Base-by-base conservation (phyloP, 2,888 invertebrate species). In the Tromatobia lineatoria region DNA sequence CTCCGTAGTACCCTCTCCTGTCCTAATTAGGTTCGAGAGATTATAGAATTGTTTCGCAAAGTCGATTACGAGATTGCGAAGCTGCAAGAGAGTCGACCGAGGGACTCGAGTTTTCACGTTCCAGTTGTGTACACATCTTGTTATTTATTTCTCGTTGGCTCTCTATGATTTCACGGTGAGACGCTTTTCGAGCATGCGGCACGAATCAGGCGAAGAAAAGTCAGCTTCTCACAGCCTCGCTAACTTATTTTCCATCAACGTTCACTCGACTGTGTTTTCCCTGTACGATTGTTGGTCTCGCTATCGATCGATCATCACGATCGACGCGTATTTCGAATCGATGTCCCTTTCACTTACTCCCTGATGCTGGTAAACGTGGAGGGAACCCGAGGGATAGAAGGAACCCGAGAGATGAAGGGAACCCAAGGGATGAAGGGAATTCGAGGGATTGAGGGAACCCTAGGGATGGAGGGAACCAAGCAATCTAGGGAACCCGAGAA, bases 41-140 rank as follows among this genome's bases (percentile, higher is more conserved):
- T 93, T 92, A 93, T 92, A 91, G 91, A 93, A 93, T 93, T 93
- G 92, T 92, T 91, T 88, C 89, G 89, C 85, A 91, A 92, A 93
- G 91, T 93, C 90, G 90, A 93, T 93, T 93, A 93, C 88, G 88
- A 89, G 89, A 91, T 90, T 88, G 89, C 87, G 83, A 87, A 76
- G 85, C 86, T 75, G 54, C 52, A 52, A 42, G 50, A 47, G 47
- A 52, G 10, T 61, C 47, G 38, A 15, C 6, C 2, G 38, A 13
- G 15, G 23, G 4, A 15, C 38, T 38, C 11, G 70, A 75, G 42
- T 59, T 61, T 78, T 29, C 61, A 6, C 69, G 23, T 20, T n/a
- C 42, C 54, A 75, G 7, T 29, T 50, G 59, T 52, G 34, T 57
- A 69, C 18, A 74, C 42, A 50, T 74, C 25, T 7, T 34, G 3